phyloP scores from a whole-genome alignment of 2,113 vertebrate genomes.

The Hepsetus odoe region DNA sequence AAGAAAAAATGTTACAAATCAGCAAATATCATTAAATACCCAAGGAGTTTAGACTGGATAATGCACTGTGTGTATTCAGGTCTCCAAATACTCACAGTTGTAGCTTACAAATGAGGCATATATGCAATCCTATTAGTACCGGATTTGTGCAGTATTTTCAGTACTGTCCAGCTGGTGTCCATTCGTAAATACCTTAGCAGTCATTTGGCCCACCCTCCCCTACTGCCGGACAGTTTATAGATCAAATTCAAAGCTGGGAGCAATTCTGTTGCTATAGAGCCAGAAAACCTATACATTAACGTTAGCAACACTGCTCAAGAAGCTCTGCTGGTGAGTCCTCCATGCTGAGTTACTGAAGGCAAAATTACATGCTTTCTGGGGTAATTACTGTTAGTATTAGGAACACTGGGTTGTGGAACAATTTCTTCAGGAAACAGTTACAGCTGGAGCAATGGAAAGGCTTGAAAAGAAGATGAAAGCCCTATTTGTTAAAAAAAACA shows the following conservation, averaged over 20 bases:
- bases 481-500: no score
- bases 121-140: slow-evolving; percentile 42
- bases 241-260: neutral
- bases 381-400: neutral
- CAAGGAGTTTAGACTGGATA: neutral
- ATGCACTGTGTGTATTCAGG: neutral
- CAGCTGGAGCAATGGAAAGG: neutral
- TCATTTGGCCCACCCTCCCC: neutral
- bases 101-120: neutral
- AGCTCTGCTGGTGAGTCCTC: neutral
- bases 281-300: slow-evolving; percentile 3
- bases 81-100: neutral
- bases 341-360: neutral
- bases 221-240: neutral
- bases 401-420: neutral
- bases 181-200: slow-evolving; percentile 1
- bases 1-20: neutral
- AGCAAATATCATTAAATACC: neutral
- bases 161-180: slow-evolving; percentile 41
- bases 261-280: slow-evolving; percentile 10
- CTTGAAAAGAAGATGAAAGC: neutral
- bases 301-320: neutral
- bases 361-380: neutral
- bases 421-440: neutral
- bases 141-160: slow-evolving; percentile 44